Evolutionary conservation across 2,113 vertebrate species (phyloP), one percentile per base, ranked within the genome.

Genomic region (Albula glossodonta): DNA sequence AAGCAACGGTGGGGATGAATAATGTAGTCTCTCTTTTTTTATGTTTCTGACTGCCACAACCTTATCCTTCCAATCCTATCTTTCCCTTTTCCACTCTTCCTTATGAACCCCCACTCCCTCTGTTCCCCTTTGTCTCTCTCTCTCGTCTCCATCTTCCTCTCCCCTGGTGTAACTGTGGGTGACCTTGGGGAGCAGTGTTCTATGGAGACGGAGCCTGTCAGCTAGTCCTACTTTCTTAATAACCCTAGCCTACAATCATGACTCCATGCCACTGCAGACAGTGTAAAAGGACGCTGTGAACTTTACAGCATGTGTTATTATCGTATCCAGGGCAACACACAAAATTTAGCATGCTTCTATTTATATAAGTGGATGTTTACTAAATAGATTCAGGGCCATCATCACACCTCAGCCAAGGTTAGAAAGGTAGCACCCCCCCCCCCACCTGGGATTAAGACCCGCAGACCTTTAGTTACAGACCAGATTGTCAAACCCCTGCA

Each of bases 91-190:
- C 78, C 56, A 63, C 78, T 13, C 13, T 83, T 48, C 19, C 56
- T 53, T 51, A 66, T 15, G 17, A 66, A 22, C 17, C 60, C 78
- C 56, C n/a, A 79, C 48, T 51, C 51, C 31, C 12, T 3, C 57
- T 56, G 15, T 56, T n/a, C 78, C 80, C 22, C 80, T n/a, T 49
- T 60, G 15, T 49, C 78, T 17, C 52, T 9, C 80, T 81, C 10
- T 60, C 51, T 60, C 51, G n/a, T 2, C 25, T 63, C 81, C 89
- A 85, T 82, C 85, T 86, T 88, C 87, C 31, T 89, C 87, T 63
- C 31, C 50, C 17, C 51, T 22, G 22, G 70, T 74, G 9, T 31
- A 74, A 5, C 22, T 8, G 31, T 74, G 70, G 8, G 22, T 74
- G 22, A 74, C 70, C 70, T 74, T 74, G 70, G 70, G 22, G n/a